phyloP scores from a whole-genome alignment of 2,888 invertebrate species.

The Pharmacophagus antenor region DNA sequence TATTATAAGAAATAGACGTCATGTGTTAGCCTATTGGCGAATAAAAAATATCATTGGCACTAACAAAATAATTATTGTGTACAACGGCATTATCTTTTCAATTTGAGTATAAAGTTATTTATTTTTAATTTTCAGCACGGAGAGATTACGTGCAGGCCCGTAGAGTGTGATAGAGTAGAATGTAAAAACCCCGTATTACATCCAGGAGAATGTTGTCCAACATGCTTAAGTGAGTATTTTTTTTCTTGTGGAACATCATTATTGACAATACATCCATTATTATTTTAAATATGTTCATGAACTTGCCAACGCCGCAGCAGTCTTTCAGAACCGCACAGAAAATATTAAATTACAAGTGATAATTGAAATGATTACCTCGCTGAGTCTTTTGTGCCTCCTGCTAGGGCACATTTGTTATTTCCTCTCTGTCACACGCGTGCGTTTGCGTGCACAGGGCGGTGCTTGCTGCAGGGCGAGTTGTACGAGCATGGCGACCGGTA shows the following conservation, averaged over 20 bases:
- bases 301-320: no score
- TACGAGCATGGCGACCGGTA: conserved; percentile 91
- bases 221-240: conserved; percentile 88
- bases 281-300: no score
- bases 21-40: no score
- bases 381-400: neutral
- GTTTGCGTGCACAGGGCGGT: conserved; percentile 82
- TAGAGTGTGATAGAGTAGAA: conserved; percentile 87
- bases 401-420: no score
- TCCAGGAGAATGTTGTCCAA: conserved; percentile 91
- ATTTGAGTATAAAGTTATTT: neutral
- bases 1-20: no score
- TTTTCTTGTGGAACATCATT: no score
- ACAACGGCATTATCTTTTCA: neutral
- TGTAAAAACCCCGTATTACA: conserved; percentile 91
- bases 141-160: conserved; percentile 90
- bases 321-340: no score
- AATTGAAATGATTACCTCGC: no score
- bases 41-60: no score
- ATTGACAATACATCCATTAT: no score
- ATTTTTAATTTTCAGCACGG: conserved; percentile 85
- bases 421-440: accelerated
- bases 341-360: no score
- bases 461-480: conserved; percentile 83
- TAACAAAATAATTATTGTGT: no score